These are phyloP conservation scores for Eupithecia pulchellata DNA, from an alignment of 2,888 invertebrate species.

Conservation along the genomic window DNA sequence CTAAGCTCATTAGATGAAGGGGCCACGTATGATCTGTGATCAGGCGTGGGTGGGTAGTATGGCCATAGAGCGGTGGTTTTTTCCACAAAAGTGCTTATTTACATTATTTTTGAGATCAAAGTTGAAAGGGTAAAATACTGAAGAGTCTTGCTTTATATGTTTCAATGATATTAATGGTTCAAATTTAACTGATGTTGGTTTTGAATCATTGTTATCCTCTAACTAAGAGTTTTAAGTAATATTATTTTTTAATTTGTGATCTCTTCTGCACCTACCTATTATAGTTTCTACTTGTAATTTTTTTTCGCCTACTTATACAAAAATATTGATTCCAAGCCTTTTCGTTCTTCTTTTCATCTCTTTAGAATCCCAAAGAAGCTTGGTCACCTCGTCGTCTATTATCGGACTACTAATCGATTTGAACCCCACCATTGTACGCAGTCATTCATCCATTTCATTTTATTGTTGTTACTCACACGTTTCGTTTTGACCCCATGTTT, in stretches of 20 bases:
- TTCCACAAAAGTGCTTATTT: neutral
- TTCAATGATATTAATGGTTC: neutral
- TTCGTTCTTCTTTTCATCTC: neutral
- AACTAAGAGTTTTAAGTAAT: no score
- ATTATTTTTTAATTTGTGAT: neutral
- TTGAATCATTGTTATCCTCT: no score
- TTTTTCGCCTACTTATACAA: neutral
- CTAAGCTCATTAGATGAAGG: constrained; percentile 50
- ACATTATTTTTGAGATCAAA: neutral
- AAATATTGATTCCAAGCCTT: neutral
- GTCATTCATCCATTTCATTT: constrained; percentile 80
- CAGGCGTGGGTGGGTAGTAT: constrained; percentile 49
- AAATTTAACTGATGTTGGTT: neutral
- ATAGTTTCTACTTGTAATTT: neutral
- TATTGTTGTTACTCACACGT: constrained; percentile 77
- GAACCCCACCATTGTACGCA: constrained; percentile 75
- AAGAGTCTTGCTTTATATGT: neutral
- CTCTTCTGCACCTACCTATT: neutral
- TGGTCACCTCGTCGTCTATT: constrained; percentile 64
- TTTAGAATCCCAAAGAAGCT: constrained; percentile 30
- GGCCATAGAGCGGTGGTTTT: constrained; percentile 41
- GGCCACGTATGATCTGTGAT: constrained; percentile 61
- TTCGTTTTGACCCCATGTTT: constrained; percentile 64
- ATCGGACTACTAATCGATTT: constrained; percentile 81
- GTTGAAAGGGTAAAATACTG: neutral